Base-by-base conservation (phyloP, 2,113 vertebrate genomes). In the Oreochromis aureus region DNA sequence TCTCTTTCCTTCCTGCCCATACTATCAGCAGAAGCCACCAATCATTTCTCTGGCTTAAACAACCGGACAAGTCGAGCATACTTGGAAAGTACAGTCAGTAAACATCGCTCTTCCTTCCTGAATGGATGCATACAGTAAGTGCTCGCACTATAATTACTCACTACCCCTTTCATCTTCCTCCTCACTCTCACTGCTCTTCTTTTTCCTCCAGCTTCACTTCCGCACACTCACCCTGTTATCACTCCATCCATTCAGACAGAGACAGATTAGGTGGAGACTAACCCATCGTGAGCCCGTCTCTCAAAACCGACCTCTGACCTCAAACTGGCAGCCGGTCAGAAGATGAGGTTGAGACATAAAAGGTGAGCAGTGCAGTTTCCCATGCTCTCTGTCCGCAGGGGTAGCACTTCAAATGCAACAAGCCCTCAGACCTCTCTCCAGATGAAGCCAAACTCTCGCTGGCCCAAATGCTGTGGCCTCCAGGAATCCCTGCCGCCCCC, bases 51-150 rank as follows among this genome's bases (percentile, higher is more conserved):
- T 90, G 93, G 88, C 87, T 91, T 4, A 44, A 39, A 83, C n/a
- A 15, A 83, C 91, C 91, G 89, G 90, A 92, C 90, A 89, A 88
- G 85, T 90, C 44, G 11, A 15, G n/a, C 92, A 95, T 95, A 89
- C 87, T 94, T 94, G 90, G 78, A 92, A 81, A 87, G 87, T 86
- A 86, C 88, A 91, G 82, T 93, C 86, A 90, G 93, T 92, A 95
- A 95, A 95, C 88, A 92, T 87, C 2, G 71, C 82, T 89, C 85
- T 95, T 93, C 94, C 92, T 94, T 93, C 91, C 89, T 87, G 81
- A 61, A 84, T 81, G 61, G 24, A 92, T 61, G 63, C 39, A 81
- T 87, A 81, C 34, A 30, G 7, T 39, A 78, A 87, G 69, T 53
- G 39, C 81, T 84, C 63, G 46, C 85, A 84, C 92, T 92, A 92